Evolutionary conservation across 2,113 vertebrate species (phyloP).

Genomic region (Gracilinanus agilis): DNA sequence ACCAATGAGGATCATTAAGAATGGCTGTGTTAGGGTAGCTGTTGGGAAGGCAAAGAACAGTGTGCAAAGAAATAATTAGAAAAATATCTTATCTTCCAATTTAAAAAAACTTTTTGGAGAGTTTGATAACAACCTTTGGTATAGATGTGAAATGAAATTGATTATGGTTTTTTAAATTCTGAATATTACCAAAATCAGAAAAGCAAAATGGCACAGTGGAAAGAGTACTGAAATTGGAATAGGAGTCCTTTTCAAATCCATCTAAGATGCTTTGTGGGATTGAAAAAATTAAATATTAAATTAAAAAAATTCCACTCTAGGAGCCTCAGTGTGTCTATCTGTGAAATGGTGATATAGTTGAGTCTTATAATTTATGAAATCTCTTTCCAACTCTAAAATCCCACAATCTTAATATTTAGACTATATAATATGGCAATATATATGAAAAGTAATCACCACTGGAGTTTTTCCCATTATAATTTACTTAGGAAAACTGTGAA

Average conservation of each 20-base stretch:
- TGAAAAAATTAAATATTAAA: background rate
- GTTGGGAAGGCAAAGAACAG: background rate
- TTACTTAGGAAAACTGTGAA: constrained; percentile 49
- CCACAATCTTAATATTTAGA: background rate
- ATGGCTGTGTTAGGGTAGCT: background rate
- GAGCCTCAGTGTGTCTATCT: background rate
- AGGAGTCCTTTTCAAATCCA: background rate
- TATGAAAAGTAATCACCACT: background rate
- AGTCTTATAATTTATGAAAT: background rate
- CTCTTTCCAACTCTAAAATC: background rate
- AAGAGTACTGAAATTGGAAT: background rate
- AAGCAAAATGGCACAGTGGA: background rate
- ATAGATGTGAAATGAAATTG: background rate
- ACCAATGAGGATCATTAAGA: background rate
- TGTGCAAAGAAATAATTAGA: background rate
- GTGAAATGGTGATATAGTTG: background rate
- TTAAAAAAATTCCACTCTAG: background rate
- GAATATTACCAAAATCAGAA: background rate
- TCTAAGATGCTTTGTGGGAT: background rate
- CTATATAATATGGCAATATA: background rate
- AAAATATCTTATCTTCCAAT: background rate
- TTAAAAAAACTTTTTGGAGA: background rate
- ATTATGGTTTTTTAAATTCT: background rate
- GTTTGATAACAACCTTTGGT: background rate
- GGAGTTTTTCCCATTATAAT: background rate